These are phyloP conservation scores for Romanogobio albipinnatus DNA, from an alignment of 2,113 vertebrate genomes.

Conservation along the genomic window DNA sequence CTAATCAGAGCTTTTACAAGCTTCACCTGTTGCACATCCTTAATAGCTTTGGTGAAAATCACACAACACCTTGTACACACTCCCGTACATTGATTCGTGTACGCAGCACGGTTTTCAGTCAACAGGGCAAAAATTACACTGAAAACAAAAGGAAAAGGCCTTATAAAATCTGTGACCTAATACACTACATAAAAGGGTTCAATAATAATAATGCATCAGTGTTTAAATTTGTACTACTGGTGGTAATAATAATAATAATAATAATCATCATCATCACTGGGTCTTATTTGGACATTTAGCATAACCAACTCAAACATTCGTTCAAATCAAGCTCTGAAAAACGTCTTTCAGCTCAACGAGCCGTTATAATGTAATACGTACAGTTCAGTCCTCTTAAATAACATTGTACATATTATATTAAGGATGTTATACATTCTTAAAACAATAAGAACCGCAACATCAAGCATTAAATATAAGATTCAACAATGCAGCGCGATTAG, in stretches of 20 bases:
- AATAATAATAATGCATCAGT: neutral
- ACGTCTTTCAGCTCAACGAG: neutral
- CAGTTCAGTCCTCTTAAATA: slow-evolving; percentile 39
- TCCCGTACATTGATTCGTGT: neutral
- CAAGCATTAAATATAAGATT: slow-evolving; percentile 16
- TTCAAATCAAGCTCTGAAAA: neutral
- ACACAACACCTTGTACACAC: slow-evolving; percentile 48
- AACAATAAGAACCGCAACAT: slow-evolving; percentile 13
- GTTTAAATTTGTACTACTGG: neutral
- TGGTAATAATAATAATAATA: too few species aligned
- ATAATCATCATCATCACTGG: neutral
- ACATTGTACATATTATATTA: slow-evolving; percentile 23
- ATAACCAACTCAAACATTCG: neutral
- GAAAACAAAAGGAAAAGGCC: neutral
- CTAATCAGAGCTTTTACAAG: neutral
- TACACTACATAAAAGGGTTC: slow-evolving; percentile 6
- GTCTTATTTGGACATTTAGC: slow-evolving; percentile 3
- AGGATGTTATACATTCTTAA: slow-evolving; percentile 31
- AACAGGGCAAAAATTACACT: neutral
- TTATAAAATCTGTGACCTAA: slow-evolving; percentile 5
- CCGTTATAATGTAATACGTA: neutral
- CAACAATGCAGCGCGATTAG: neutral
- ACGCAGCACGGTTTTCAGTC: slow-evolving; percentile 11
- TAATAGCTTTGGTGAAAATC: slow-evolving; percentile 76
- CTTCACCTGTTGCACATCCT: slow-evolving; percentile 46